Evolutionary conservation across 2,797 vertebrate genomes (phyloP).

Genomic region (Melanotaenia trifasciata): DNA sequence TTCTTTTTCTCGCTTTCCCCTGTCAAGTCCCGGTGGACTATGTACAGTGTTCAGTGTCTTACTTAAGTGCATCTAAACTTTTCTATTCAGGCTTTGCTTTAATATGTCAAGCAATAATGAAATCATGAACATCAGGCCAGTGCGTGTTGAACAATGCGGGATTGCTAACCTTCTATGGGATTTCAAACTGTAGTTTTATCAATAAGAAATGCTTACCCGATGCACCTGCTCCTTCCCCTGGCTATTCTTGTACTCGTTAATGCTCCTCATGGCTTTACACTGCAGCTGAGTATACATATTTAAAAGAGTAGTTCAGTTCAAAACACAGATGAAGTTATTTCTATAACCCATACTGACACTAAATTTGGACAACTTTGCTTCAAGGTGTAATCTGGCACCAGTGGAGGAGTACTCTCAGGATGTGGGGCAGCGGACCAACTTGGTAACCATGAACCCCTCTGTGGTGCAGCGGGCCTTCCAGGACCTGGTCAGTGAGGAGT

Average conservation of each 20-base stretch:
- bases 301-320: neutral
- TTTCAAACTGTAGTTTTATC: neutral
- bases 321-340: neutral
- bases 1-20: neutral
- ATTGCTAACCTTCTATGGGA: neutral
- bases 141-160: too few relatives aligned
- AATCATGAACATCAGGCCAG: too few relatives aligned
- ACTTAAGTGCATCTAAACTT: too few relatives aligned
- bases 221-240: neutral
- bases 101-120: too few relatives aligned
- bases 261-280: neutral
- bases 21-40: too few relatives aligned
- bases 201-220: neutral
- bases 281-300: neutral
- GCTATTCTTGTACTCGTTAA: neutral
- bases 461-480: constrained; percentile 96
- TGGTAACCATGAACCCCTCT: constrained; percentile 98
- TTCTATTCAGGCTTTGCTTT: too few relatives aligned
- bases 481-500: constrained; percentile 91
- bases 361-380: neutral
- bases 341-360: neutral
- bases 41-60: too few relatives aligned
- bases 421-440: constrained; percentile 89
- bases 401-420: constrained; percentile 91
- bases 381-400: constrained; percentile 96